Conservation (phyloP, 2,113 vertebrate genomes). For the Archilochus colubris region DNA sequence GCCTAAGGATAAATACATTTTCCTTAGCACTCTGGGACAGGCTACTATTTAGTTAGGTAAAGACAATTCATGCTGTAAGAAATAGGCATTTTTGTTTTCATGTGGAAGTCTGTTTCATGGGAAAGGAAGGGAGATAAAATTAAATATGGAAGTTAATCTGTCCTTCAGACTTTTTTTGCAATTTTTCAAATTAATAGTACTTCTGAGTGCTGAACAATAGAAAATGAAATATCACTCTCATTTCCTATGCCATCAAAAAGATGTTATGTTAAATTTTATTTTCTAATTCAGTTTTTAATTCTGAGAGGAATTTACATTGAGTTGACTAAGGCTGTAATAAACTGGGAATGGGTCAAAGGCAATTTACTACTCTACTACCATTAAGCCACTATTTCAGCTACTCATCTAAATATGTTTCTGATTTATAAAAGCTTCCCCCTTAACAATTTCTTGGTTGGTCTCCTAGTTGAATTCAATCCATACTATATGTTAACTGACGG, state of each 20-base stretch:
- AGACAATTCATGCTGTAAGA: not conserved
- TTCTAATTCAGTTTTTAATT: conserved; percentile 58
- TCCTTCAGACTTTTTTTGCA: not conserved
- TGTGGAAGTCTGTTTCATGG: not conserved
- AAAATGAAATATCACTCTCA: conserved; percentile 22
- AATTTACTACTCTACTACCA: not conserved
- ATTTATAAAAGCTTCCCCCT: not conserved
- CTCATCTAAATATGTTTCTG: conserved; percentile 4
- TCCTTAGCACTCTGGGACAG: not conserved
- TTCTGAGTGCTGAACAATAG: conserved; percentile 24
- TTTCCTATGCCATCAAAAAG: conserved; percentile 42
- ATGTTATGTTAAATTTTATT: conserved; percentile 21
- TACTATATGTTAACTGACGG: not conserved
- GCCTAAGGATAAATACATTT: conserved; percentile 30
- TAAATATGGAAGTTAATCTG: not conserved
- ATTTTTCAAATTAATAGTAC: conserved; percentile 19
- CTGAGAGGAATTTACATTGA: not conserved
- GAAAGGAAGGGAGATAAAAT: not conserved
- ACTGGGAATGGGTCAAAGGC: conserved; percentile 31
- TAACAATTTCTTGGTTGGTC: not conserved
- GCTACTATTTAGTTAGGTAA: conserved; percentile 5
- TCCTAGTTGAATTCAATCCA: conserved; percentile 23
- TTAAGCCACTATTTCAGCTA: not conserved
- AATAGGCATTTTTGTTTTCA: not conserved
- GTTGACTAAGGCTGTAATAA: conserved; percentile 33